Base-by-base conservation (phyloP, 2,113 vertebrate genomes). In the Colius striatus region DNA sequence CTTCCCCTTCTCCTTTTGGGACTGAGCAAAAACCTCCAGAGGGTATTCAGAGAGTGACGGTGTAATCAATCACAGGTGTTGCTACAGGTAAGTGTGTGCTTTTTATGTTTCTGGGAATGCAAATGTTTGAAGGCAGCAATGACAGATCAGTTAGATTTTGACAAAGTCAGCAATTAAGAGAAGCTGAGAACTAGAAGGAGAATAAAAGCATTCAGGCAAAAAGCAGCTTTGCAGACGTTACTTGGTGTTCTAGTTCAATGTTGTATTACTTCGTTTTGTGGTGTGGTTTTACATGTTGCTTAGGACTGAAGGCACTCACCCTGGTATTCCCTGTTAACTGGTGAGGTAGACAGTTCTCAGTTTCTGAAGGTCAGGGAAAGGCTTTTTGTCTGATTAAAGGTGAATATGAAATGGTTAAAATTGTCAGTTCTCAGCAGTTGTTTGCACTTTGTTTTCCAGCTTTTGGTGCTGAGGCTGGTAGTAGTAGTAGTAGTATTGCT, bases 331-430 rank as follows among this genome's bases (percentile, higher is more conserved):
- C 74, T 82, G 0, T 45, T 92, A 81, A 90, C 48, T 47, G 75
- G 45, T 89, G 50, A 60, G 2, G 41, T 10, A 89, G 75, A 75
- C 62, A 50, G 76, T 85, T 72, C 34, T 93, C 3, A 17, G 88
- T 91, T 88, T 53, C 79, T 93, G 95, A 97, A 98, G 96, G 97
- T 97, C 87, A 91, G 29, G 4, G 61, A 95, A 97, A 98, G 95
- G 94, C 96, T 97, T 97, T 84, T 90, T 95, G 71, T 67, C 16
- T 63, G 34, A 84, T 77, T 77, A 75, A 90, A 83, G 91, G 34
- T 88, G 74, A 71, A 58, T 43, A 55, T 68, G 38, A 68, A 71
- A 86, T 86, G 58, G 29, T 68, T 72, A 34, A 0, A 0, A 0
- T 76, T 89, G 86, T 85, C 58, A 53, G 16, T 80, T 90, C 30